phyloP scores from a whole-genome alignment of 2,888 invertebrate species.

The Penaeus monodon region DNA sequence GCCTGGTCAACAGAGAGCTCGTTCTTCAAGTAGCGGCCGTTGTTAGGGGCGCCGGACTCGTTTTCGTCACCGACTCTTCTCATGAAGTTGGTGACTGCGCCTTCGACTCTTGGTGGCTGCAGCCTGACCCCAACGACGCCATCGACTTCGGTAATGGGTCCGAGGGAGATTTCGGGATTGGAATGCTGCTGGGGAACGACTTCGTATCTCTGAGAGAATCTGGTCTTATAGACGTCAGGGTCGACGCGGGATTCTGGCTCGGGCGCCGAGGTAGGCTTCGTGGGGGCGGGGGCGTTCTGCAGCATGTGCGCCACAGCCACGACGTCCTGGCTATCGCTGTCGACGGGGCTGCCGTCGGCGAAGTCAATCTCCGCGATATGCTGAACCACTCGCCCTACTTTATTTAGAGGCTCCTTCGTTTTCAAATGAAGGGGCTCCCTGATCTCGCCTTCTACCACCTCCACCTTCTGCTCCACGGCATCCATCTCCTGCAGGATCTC shows the following conservation, averaged over 20 bases:
- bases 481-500: constrained; percentile 26
- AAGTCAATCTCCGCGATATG: constrained; percentile 60
- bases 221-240: constrained; percentile 34
- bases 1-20: constrained; percentile 28
- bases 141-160: constrained; percentile 25
- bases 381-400: constrained; percentile 48
- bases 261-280: background rate
- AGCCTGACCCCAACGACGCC: constrained; percentile 41
- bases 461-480: constrained; percentile 21
- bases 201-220: constrained; percentile 28
- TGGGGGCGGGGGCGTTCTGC: constrained; percentile 9
- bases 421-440: constrained; percentile 37
- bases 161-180: background rate
- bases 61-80: background rate
- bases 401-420: constrained; percentile 29
- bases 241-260: background rate
- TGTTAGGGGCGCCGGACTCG: constrained; percentile 8
- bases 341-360: constrained; percentile 26
- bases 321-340: background rate
- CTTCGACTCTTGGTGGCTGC: constrained; percentile 37
- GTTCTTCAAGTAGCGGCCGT: constrained; percentile 39
- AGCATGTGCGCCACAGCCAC: constrained; percentile 33
- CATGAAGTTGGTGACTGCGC: constrained; percentile 27
- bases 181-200: background rate
- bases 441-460: constrained; percentile 52